Evolutionary conservation across 2,113 vertebrate species (phyloP).

Genomic region (Gyps fulvus): DNA sequence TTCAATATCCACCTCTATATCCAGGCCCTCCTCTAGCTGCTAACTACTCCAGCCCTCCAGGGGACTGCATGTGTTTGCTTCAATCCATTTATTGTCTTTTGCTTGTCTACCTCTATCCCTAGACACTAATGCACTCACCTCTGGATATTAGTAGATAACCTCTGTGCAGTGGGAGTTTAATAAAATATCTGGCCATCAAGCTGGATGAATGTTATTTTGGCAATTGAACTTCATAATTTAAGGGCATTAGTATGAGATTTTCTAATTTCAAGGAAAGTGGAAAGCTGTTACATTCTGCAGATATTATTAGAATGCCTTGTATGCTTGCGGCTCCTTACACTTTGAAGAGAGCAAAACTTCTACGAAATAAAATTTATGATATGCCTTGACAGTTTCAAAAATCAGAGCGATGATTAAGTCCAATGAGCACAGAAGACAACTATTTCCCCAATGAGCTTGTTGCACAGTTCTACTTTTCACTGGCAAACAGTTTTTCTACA

Average conservation of each 20-base stretch:
- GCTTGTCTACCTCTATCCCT: constrained; percentile 27
- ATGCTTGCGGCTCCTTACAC: neutral
- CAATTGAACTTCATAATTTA: constrained; percentile 26
- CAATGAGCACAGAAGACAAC: neutral
- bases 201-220: constrained; percentile 27
- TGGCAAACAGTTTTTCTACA: neutral
- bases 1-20: constrained; percentile 26
- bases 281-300: neutral
- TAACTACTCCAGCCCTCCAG: constrained; percentile 30
- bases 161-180: constrained; percentile 11
- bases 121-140: constrained; percentile 31
- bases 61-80: constrained; percentile 28
- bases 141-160: constrained; percentile 41
- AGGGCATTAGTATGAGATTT: neutral
- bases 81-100: constrained; percentile 48
- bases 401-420: neutral
- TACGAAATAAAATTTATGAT: neutral
- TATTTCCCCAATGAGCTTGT: neutral
- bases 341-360: neutral
- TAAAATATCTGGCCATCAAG: constrained; percentile 21
- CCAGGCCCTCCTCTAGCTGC: constrained; percentile 10
- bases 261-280: neutral
- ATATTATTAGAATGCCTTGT: neutral
- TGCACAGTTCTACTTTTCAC: neutral
- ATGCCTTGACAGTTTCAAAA: constrained; percentile 3